A percentile compares a stretch with the other conserved stretches of the same genome.
phyloP scores from a whole-genome alignment of 2,113 vertebrate species.

The Forbesichthys agassizii region DNA sequence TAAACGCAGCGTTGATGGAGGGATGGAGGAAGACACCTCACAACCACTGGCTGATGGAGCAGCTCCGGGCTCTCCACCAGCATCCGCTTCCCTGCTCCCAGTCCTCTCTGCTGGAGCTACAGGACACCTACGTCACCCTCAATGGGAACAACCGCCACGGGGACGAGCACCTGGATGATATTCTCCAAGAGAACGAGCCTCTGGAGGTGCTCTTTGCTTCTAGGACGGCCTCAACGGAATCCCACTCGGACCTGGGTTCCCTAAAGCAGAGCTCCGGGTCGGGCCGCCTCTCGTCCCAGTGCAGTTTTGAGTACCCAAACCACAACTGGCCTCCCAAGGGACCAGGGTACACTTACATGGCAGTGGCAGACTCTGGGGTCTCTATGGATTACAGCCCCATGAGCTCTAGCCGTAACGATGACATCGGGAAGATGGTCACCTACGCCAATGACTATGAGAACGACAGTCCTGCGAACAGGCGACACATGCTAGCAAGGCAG shows the following conservation, averaged over 20 bases:
- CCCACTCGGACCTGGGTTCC: slow-evolving; percentile 73
- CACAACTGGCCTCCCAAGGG: slow-evolving; percentile 64
- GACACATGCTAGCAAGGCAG: slow-evolving; percentile 42
- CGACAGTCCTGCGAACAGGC: slow-evolving; percentile 50
- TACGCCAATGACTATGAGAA: slow-evolving; percentile 81
- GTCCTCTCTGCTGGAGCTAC: slow-evolving; percentile 64
- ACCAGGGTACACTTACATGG: slow-evolving; percentile 77
- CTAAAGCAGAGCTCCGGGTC: slow-evolving; percentile 64
- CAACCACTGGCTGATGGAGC: slow-evolving; percentile 61
- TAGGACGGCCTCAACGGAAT: slow-evolving; percentile 41
- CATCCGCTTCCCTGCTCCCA: slow-evolving; percentile 44
- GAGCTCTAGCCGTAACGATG: slow-evolving; percentile 56
- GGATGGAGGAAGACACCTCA: slow-evolving; percentile 40
- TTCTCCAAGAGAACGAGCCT: slow-evolving; percentile 60
- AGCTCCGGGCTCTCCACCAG: slow-evolving; percentile 51
- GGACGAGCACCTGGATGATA: slow-evolving; percentile 34
- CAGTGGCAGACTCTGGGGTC: slow-evolving; percentile 82
- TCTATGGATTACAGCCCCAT: slow-evolving; percentile 83
- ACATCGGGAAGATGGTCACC: slow-evolving; percentile 41
- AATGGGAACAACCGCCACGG: slow-evolving; percentile 47
- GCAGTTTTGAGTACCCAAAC: slow-evolving; percentile 82
- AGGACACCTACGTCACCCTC: slow-evolving; percentile 81
- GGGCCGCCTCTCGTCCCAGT: slow-evolving; percentile 64
- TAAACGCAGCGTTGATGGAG: slow-evolving; percentile 14
- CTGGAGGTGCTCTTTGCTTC: slow-evolving; percentile 65